A percentile compares a stretch with the other conserved stretches of the same genome.
Evolutionary conservation across 2,888 invertebrate genomes (phyloP).

Genomic region (Coenonympha arcania): DNA sequence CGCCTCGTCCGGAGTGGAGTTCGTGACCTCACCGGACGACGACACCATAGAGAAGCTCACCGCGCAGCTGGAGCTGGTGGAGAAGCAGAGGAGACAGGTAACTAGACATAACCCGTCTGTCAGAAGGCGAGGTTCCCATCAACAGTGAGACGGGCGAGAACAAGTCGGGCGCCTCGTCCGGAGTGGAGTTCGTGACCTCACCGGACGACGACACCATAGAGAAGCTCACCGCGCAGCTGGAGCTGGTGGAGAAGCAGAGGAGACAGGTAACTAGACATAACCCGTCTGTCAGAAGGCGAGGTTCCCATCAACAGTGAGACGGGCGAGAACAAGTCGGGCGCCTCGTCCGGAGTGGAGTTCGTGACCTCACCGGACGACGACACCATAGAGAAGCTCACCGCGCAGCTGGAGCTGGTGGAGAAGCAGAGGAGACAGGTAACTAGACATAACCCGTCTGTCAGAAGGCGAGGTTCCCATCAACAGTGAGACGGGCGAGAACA

Average conservation of each 20-base stretch:
- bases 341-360: slow-evolving; percentile 59
- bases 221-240: slow-evolving; percentile 60
- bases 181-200: slow-evolving; percentile 63
- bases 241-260: slow-evolving; percentile 61
- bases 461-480: slow-evolving; percentile 34
- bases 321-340: slow-evolving; percentile 41
- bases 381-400: slow-evolving; percentile 59
- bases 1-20: slow-evolving; percentile 57
- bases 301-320: slow-evolving; percentile 34
- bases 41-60: slow-evolving; percentile 64
- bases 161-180: slow-evolving; percentile 49
- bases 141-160: slow-evolving; percentile 38
- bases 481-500: slow-evolving; percentile 36
- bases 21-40: slow-evolving; percentile 64
- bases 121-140: slow-evolving; percentile 33
- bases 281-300: slow-evolving; percentile 36
- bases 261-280: slow-evolving; percentile 54
- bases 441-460: slow-evolving; percentile 40
- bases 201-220: slow-evolving; percentile 66
- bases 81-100: slow-evolving; percentile 64
- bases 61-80: slow-evolving; percentile 58
- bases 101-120: slow-evolving; percentile 40
- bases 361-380: slow-evolving; percentile 66
- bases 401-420: slow-evolving; percentile 61
- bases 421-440: slow-evolving; percentile 61